Base-by-base conservation (phyloP, 2,888 invertebrate species). In the Nephrotoma appendiculata region DNA sequence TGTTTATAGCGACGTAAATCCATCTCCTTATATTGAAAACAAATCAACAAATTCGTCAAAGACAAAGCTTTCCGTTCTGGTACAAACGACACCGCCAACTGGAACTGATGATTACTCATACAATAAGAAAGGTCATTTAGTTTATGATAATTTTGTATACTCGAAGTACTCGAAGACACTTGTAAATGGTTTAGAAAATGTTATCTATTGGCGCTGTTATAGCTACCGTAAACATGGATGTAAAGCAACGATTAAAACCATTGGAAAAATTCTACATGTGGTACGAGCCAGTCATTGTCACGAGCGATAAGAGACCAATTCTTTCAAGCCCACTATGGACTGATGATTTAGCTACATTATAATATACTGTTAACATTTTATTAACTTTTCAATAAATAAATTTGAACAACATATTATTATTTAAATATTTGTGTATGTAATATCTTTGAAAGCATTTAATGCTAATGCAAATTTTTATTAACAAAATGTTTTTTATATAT, bases 131-230 rank as follows among this genome's bases (percentile, higher is more conserved):
- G 91, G 91, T 0, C 90, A 91, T 83, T 88, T 92, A 86, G 89
- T 92, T 4, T 89, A 90, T 87, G 87, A 90, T 6, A 89, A 89
- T n/a, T 88, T 89, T 87, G 89, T 89, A 0, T 92, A 89, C 87
- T n/a, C n/a, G n/a, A n/a, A n/a, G n/a, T n/a, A n/a, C n/a, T 89
- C 89, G 31, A 89, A 89, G 7, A 89, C 90, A 45, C 88, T 89
- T 2, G 88, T 89, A 45, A 90, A 90, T 71, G 89, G 89, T 9
- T 86, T 87, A 0, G 89, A 89, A 2, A 90, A 89, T 83, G 87
- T 89, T 41, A 89, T 90, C 2, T 88, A 89, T 71, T 92, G 91
- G 91, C 90, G 91, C 2, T 92, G 92, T 87, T 88, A 89, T 0
- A 88, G 88, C 11, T 89, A 90, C 57, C 89, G 89, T 31, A 90